These are phyloP conservation scores for Vesta saturnalis DNA, from an alignment of 2,888 invertebrate genomes.

Conservation along the genomic window DNA sequence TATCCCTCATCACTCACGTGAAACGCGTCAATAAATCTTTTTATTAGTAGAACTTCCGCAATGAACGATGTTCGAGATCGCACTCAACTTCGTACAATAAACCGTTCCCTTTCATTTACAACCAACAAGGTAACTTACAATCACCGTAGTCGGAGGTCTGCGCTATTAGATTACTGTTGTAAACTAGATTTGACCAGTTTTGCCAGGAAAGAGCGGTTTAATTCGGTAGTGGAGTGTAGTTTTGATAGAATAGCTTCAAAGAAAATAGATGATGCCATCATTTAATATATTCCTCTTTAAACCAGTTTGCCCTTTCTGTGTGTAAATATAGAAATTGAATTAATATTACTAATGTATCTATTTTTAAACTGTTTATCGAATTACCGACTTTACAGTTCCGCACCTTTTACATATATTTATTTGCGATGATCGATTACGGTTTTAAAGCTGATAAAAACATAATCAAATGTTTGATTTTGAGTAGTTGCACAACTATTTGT, in stretches of 20 bases:
- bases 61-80: slow-evolving; percentile 5
- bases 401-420: too few species aligned
- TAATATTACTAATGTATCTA: slow-evolving; percentile 12
- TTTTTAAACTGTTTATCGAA: slow-evolving; percentile 17
- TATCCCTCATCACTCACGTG: not conserved
- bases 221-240: slow-evolving; percentile 55
- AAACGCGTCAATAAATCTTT: not conserved
- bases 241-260: slow-evolving; percentile 41
- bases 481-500: too few species aligned
- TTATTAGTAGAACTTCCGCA: not conserved
- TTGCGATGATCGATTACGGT: too few species aligned
- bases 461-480: too few species aligned
- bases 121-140: slow-evolving; percentile 29
- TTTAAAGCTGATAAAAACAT: too few species aligned
- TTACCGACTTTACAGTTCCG: too few species aligned
- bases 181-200: slow-evolving; percentile 61
- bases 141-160: slow-evolving; percentile 38
- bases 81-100: slow-evolving; percentile 2
- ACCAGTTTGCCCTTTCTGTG: slow-evolving; percentile 20
- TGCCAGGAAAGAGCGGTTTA: slow-evolving; percentile 60
- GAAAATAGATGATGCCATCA: slow-evolving; percentile 16
- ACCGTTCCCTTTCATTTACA: slow-evolving; percentile 26
- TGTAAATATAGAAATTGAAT: slow-evolving; percentile 23
- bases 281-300: slow-evolving; percentile 21
- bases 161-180: slow-evolving; percentile 50